Evolutionary conservation across 2,888 invertebrate species (phyloP), one percentile per base, ranked within the genome.

Genomic region (Orchestes rusci): DNA sequence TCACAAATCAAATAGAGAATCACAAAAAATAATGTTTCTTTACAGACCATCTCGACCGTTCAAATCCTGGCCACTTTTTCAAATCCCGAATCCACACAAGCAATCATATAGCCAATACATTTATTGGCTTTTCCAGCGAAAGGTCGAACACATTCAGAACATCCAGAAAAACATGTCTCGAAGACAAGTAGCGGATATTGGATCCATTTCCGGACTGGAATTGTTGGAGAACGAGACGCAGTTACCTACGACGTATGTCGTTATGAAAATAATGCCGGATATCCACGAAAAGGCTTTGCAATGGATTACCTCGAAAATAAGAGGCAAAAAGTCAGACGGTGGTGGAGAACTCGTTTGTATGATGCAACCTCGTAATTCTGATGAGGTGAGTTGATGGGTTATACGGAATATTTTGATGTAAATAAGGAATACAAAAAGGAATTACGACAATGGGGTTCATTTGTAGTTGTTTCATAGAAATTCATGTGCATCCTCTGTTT

Each of bases 341-440:
- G 75, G 76, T 5, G 75, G 74, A 3, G 75, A 76, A 59, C 62
- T 76, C 3, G 57, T 75, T n/a, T 69, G 75, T 1, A 66, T 73
- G 53, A 68, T 75, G 55, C 73, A 74, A 39, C 57, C 57, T 13
- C 43, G 42, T 28, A 16, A 39, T n/a, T 16, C 38, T 16, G 32
- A 43, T 17, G 43, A 51, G 23, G 48, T 52, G 44, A 37, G 33
- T 39, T 23, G n/a, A n/a, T n/a, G n/a, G n/a, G n/a, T n/a, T n/a
- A 18, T 34, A 8, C 10, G 7, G 5, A 10, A 5, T 7, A 23
- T 23, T 23, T 23, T 23, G 5, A 10, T 15, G 20, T 31, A 16
- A 17, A 8, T 19, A n/a, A n/a, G n/a, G n/a, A n/a, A n/a, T n/a
- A n/a, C n/a, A n/a, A n/a, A n/a, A n/a, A n/a, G n/a, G n/a, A n/a